phyloP scores from a whole-genome alignment of 2,113 vertebrate species.

The Perca fluviatilis region DNA sequence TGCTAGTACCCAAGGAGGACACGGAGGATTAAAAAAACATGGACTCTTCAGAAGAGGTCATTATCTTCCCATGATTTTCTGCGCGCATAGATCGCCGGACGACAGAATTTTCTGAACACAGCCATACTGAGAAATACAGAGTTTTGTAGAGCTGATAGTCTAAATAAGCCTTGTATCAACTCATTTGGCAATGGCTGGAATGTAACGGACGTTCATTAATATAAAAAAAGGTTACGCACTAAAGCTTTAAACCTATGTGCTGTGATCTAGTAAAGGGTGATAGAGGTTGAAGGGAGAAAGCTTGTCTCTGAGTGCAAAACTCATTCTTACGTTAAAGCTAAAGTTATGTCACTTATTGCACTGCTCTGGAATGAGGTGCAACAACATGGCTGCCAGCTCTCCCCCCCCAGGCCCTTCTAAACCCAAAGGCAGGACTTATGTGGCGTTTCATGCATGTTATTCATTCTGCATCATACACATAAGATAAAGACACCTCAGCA shows the following conservation, averaged over 20 bases:
- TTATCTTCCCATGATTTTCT: too few relatives aligned
- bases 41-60: too few relatives aligned
- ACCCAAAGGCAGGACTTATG: constrained; percentile 55
- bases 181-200: too few relatives aligned
- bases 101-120: too few relatives aligned
- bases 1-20: too few relatives aligned
- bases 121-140: too few relatives aligned
- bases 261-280: constrained; percentile 32
- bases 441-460: constrained; percentile 53
- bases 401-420: constrained; percentile 40
- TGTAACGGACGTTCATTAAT: too few relatives aligned
- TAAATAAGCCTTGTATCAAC: too few relatives aligned
- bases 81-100: too few relatives aligned
- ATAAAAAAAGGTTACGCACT: too few relatives aligned
- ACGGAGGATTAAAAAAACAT: too few relatives aligned
- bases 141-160: too few relatives aligned
- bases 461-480: constrained; percentile 52
- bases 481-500: constrained; percentile 23
- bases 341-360: constrained; percentile 72
- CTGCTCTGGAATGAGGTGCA: constrained; percentile 75
- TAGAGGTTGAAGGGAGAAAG: constrained; percentile 33
- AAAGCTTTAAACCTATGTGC: background rate
- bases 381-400: constrained; percentile 71
- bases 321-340: constrained; percentile 42
- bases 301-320: constrained; percentile 42